phyloP scores from a whole-genome alignment of 2,888 invertebrate genomes.

The Agrochola lychnidis region DNA sequence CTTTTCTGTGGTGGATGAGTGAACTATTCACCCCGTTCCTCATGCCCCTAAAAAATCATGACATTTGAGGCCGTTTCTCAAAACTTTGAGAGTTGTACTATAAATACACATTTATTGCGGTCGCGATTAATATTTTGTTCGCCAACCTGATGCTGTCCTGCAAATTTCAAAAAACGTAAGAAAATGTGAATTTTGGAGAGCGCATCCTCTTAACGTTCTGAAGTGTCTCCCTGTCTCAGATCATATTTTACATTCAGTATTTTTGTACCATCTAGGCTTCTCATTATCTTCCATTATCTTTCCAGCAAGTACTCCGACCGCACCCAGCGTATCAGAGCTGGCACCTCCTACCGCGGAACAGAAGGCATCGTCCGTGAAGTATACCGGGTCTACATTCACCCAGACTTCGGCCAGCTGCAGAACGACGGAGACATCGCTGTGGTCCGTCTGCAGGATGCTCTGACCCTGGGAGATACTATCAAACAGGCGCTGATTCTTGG shows the following conservation, averaged over 20 bases:
- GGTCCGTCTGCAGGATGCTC: conserved; percentile 24
- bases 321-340: conserved; percentile 66
- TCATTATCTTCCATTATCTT: neutral
- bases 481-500: conserved; percentile 55
- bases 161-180: no score
- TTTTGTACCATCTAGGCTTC: neutral
- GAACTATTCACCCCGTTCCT: no score
- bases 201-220: neutral
- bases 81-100: no score
- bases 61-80: no score
- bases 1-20: no score
- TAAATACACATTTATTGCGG: no score
- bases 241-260: neutral
- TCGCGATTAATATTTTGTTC: no score
- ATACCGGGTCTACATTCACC: conserved; percentile 42
- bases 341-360: conserved; percentile 54
- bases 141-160: no score
- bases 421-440: conserved; percentile 64
- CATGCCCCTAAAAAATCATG: no score
- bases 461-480: conserved; percentile 48
- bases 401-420: conserved; percentile 42
- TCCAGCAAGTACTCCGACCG: conserved; percentile 44
- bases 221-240: neutral
- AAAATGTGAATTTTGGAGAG: neutral
- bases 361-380: conserved; percentile 57